Evolutionary conservation across 2,113 vertebrate species (phyloP).

Genomic region (Lota lota): DNA sequence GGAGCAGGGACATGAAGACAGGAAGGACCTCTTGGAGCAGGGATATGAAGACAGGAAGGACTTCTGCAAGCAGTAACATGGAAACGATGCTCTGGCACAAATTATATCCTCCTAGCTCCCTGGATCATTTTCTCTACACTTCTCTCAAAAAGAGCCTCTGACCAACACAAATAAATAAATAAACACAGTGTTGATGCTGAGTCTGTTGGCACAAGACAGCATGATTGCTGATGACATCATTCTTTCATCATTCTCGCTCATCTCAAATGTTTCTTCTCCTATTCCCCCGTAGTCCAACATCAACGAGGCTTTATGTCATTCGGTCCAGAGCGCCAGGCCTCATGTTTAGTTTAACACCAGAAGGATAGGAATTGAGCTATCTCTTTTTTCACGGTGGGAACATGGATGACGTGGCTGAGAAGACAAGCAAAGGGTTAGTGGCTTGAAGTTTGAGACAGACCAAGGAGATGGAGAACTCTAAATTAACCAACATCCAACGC

Average conservation of each 20-base stretch:
- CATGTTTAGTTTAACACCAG: too few species aligned
- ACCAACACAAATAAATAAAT: neutral
- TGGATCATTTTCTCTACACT: constrained; percentile 18
- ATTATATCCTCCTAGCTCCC: constrained; percentile 19
- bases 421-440: neutral
- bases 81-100: constrained; percentile 24
- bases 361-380: neutral
- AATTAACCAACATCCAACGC: neutral
- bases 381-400: neutral
- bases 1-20: too few species aligned
- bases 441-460: neutral
- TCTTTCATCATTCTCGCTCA: constrained; percentile 39
- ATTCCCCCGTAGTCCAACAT: neutral
- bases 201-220: constrained; percentile 32
- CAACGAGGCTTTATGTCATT: neutral
- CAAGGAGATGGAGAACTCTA: neutral
- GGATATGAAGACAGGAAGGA: too few species aligned
- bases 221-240: constrained; percentile 51
- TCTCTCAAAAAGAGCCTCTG: neutral
- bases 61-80: neutral
- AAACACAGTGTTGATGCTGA: constrained; percentile 15
- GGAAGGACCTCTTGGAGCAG: too few species aligned
- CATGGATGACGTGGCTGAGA: too few species aligned
- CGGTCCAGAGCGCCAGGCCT: too few species aligned
- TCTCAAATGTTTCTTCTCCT: neutral